Conservation (phyloP, 2,888 invertebrate genomes). For the Rhabditophanes sp. region DNA sequence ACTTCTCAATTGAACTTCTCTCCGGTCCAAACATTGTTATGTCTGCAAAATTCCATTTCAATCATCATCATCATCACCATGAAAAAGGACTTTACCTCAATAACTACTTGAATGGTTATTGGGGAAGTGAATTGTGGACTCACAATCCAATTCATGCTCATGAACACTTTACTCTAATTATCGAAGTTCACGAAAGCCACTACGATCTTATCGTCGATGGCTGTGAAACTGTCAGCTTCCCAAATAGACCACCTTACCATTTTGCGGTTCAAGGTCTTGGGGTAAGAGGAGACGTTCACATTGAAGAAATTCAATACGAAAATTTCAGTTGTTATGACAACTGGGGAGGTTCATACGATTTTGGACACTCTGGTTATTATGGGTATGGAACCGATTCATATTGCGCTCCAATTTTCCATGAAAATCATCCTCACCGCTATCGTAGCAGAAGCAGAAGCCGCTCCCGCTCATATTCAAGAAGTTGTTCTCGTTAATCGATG, state of each 20-base stretch:
- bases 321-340: slow-evolving; percentile 17
- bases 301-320: slow-evolving; percentile 19
- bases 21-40: slow-evolving; percentile 29
- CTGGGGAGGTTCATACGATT: slow-evolving; percentile 11
- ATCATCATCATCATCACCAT: slow-evolving; percentile 15
- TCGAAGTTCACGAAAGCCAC: slow-evolving; percentile 18
- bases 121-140: slow-evolving; percentile 23
- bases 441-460: too few relatives aligned
- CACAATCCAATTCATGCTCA: slow-evolving; percentile 21
- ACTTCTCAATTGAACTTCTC: slow-evolving; percentile 27
- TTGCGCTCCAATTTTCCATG: slow-evolving; percentile 19
- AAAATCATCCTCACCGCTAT: too few relatives aligned
- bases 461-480: too few relatives aligned
- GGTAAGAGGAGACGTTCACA: slow-evolving; percentile 16
- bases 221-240: slow-evolving; percentile 22
- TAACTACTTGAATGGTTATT: slow-evolving; percentile 15
- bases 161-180: slow-evolving; percentile 20
- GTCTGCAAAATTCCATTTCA: slow-evolving; percentile 32
- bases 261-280: slow-evolving; percentile 26
- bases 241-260: slow-evolving; percentile 22
- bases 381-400: slow-evolving; percentile 21
- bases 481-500: too few relatives aligned
- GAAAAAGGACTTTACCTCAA: too few relatives aligned
- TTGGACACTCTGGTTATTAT: slow-evolving; percentile 21
- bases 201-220: slow-evolving; percentile 25